Base-by-base conservation (phyloP, 2,888 invertebrate genomes). In the Agapetus fuscipes region DNA sequence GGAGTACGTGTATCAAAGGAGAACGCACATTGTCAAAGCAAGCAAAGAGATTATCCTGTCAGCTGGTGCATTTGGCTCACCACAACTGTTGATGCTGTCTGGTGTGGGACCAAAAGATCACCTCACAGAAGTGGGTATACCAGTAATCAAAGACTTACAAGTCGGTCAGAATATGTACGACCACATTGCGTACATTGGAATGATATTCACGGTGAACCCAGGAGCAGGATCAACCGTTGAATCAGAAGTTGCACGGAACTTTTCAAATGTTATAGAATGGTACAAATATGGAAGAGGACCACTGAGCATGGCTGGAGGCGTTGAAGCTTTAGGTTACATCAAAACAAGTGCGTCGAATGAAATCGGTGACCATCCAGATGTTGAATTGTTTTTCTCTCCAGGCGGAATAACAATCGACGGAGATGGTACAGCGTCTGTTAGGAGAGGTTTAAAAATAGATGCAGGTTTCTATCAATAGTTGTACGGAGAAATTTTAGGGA, bases 21-120 rank as follows among this genome's bases (percentile, higher is more conserved):
- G 60, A 9, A 55, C 55, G 17, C 60, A 61, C 44, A 63, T 60
- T 6, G 76, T 76, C 1, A 61, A 57, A 31, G 85, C 82, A 0
- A 71, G 71, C 2, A 85, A 81, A 56, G 90, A 90, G 63, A 80
- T 95, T 0, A 83, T 94, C 37, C 53, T 94, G 12, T 81, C 85
- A 10, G 88, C 87, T 2, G 94, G 94, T 0, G 76, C 90, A 2
- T 81, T 95, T 47, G 87, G 86, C 52, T 84, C 89, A 0, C 90
- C 94, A 0, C 93, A 95, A 58, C 57, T 95, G 2, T 69, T 95
- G 7, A 87, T 94, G 86, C 59, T 95, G 4, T 89, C 89, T 4
- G 90, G 90, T 0, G 54, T 77, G 10, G 76, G 76, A 2, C 75
- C 75, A 0, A 60, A 53, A 41, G 55, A 72, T 30, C 67, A 80